Base-by-base conservation (phyloP, 2,797 vertebrate genomes). In the Tragelaphus eurycerus region DNA sequence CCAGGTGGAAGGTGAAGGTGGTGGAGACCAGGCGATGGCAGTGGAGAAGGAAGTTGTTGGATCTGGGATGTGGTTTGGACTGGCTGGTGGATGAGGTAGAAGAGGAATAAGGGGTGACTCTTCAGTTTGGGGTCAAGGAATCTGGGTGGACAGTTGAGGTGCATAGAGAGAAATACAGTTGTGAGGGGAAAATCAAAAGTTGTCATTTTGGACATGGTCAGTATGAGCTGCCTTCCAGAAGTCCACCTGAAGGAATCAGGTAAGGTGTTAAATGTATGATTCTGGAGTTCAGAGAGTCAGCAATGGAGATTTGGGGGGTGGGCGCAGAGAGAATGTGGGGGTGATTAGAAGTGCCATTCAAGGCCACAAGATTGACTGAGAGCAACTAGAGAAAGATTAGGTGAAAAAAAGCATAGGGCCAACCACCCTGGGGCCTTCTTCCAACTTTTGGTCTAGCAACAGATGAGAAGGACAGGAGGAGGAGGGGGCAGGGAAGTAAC, bases 401-500 rank as follows among this genome's bases (percentile, higher is more conserved):
- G 17, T 17, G 34, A 52, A 1, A 46, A 84, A 43, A 19, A 79
- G 19, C 14, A 1, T 1, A 25, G 57, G 60, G 57, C 38, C 25
- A 62, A 62, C 55, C 60, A 9, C 62, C 12, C 19, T 16, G 29
- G 57, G 11, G 16, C 23, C 15, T 79, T 79, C 81, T 64, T 43
- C 57, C 54, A 46, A 12, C 76, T 55, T 82, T n/a, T 1, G n/a
- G 62, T 17, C 21, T 76, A 90, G 48, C 0, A 10, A 27, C 46
- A 84, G 57, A 78, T 10, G 46, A 85, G 78, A 13, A n/a, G 43
- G 46, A 57, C 54, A 1, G 7, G 3, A 48, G 0, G 17, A 38
- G 14, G 5, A 4, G 3, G 19, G 2, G 5, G 3, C 3, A 34
- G 16, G 59, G 34, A 34, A 64, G 29, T 1, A 3, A 38, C 43